Conservation (phyloP, 2,113 vertebrate species). For the Menura novaehollandiae region DNA sequence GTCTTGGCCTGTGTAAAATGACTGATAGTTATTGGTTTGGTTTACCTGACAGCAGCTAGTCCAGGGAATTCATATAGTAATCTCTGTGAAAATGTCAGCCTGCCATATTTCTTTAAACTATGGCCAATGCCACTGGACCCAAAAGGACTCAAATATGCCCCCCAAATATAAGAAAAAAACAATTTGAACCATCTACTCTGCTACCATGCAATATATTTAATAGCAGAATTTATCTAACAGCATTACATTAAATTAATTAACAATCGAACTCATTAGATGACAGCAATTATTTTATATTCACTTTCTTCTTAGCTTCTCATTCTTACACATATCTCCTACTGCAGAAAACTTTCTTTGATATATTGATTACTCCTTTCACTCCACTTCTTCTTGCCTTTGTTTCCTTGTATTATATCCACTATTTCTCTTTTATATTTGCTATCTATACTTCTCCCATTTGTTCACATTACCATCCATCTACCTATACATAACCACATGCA, state of each 20-base stretch:
- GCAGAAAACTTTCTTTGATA: neutral
- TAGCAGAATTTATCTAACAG: neutral
- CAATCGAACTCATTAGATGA: neutral
- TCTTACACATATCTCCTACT: neutral
- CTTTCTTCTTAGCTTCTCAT: neutral
- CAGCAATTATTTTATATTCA: neutral
- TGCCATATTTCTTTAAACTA: neutral
- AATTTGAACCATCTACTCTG: neutral
- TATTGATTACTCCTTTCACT: neutral
- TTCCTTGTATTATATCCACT: neutral
- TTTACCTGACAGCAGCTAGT: neutral
- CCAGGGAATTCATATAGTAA: neutral
- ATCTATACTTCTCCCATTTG: neutral
- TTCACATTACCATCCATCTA: neutral
- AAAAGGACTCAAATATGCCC: neutral
- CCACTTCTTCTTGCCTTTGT: neutral
- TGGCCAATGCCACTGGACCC: neutral
- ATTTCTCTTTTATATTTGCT: neutral
- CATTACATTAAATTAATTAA: neutral
- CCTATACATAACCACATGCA: neutral
- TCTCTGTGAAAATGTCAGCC: neutral
- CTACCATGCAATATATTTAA: neutral
- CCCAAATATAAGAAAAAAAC: neutral
- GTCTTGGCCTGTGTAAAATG: neutral
- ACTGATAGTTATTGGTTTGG: neutral